Conservation (phyloP, 1,140 invertebrate species). For the Cylas formicarius region DNA sequence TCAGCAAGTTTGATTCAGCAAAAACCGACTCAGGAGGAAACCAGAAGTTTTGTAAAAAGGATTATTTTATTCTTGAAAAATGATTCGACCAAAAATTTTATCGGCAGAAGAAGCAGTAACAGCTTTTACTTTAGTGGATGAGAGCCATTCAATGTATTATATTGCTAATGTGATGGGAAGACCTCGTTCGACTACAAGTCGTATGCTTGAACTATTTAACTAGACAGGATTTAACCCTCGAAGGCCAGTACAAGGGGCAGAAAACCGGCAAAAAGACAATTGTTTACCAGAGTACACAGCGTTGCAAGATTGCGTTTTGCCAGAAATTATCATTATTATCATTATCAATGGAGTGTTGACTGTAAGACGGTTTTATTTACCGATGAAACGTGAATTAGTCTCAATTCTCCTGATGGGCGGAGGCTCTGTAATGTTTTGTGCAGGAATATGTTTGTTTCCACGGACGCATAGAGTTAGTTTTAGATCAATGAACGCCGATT, state of each 20-base stretch:
- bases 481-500: conserved; percentile 9
- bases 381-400: not conserved
- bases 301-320: too few relatives aligned
- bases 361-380: conserved; percentile 1
- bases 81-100: conserved; percentile 13
- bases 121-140: conserved; percentile 10
- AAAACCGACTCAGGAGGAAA: too few relatives aligned
- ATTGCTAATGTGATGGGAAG: conserved; percentile 15
- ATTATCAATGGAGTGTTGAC: not conserved
- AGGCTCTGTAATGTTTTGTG: too few relatives aligned
- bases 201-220: conserved; percentile 14
- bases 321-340: conserved; percentile 4
- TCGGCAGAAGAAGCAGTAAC: conserved; percentile 9
- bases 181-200: conserved; percentile 10
- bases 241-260: conserved; percentile 15
- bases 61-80: too few relatives aligned
- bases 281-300: not conserved
- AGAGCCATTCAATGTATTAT: conserved; percentile 10
- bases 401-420: too few relatives aligned
- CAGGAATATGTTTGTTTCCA: conserved; percentile 12
- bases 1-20: too few relatives aligned
- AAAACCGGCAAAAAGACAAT: conserved; percentile 5
- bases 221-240: conserved; percentile 11
- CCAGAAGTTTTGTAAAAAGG: too few relatives aligned
- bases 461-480: conserved; percentile 9